phyloP scores from a whole-genome alignment of 2,113 vertebrate genomes.

The Syrmaticus mikado region DNA sequence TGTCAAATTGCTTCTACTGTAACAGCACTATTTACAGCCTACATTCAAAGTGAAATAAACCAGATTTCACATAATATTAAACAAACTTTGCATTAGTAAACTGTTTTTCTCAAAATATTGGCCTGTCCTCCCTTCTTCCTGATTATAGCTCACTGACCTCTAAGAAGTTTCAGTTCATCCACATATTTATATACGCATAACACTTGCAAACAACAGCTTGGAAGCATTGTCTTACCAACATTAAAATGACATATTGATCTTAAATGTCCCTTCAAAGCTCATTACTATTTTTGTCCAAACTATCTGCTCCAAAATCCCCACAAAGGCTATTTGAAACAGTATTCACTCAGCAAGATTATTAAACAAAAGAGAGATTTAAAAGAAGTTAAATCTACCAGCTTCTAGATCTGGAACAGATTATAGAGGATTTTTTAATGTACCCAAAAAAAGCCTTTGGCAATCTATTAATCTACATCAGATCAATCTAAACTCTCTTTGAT shows the following conservation, averaged over 20 bases:
- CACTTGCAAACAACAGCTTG: not conserved
- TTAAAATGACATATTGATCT: not conserved
- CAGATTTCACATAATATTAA: not conserved
- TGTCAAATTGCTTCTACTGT: not conserved
- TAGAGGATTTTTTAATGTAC: not conserved
- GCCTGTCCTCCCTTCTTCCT: not conserved
- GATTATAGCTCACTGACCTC: not conserved
- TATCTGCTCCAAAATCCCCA: not conserved
- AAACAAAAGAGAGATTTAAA: not conserved
- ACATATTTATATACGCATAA: not conserved
- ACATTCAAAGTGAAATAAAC: not conserved
- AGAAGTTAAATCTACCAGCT: not conserved
- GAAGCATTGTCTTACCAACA: rapidly evolving
- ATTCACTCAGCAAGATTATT: not conserved
- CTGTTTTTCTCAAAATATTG: not conserved
- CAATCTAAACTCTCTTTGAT: not conserved
- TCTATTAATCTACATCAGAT: not conserved
- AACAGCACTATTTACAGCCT: not conserved
- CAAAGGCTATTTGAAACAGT: not conserved
- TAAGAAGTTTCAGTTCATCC: not conserved
- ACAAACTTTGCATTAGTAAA: not conserved
- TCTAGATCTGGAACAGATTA: not conserved
- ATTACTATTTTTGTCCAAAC: not conserved
- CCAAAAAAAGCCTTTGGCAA: not conserved
- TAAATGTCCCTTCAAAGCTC: not conserved